These are phyloP conservation scores for Cryptotis parvus DNA, from an alignment of 2,113 vertebrate species.

Conservation along the genomic window DNA sequence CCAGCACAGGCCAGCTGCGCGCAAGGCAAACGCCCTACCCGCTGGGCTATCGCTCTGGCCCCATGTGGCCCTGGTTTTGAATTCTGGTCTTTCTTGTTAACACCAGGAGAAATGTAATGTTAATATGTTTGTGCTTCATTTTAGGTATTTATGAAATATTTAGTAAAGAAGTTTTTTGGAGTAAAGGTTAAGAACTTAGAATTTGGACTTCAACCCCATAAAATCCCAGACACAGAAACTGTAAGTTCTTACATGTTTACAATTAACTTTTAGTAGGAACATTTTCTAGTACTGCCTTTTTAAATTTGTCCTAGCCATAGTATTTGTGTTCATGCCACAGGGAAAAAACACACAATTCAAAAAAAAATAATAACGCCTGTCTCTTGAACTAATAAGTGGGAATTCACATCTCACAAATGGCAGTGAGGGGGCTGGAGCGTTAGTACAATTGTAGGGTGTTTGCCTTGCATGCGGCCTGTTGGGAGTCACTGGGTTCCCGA, in stretches of 20 bases:
- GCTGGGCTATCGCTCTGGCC: too few species aligned
- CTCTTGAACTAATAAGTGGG: too few species aligned
- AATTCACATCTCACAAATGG: too few species aligned
- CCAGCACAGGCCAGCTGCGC: too few species aligned
- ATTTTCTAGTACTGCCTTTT: neutral
- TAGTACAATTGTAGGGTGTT: too few species aligned
- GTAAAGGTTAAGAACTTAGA: slow-evolving; percentile 97
- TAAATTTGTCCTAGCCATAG: neutral
- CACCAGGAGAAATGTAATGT: neutral
- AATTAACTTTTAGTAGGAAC: neutral
- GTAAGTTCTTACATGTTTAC: slow-evolving; percentile 86
- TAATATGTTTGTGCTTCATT: slow-evolving; percentile 76
- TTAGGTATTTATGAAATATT: slow-evolving; percentile 99
- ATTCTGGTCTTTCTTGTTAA: slow-evolving; percentile 39
- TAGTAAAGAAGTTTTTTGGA: slow-evolving; percentile 98
- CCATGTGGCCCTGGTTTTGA: neutral
- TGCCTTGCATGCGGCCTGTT: too few species aligned
- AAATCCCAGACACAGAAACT: slow-evolving; percentile 96
- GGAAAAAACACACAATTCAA: too few species aligned
- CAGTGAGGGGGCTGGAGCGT: too few species aligned
- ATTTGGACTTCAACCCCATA: slow-evolving; percentile 98
- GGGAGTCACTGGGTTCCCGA: too few species aligned
- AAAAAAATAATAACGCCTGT: too few species aligned
- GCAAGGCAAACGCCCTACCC: too few species aligned
- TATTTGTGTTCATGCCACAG: too few species aligned